A percentile compares a stretch with the other conserved stretches of the same genome.
Evolutionary conservation across 2,113 vertebrate genomes (phyloP).

Genomic region (Chaetodon auriga): DNA sequence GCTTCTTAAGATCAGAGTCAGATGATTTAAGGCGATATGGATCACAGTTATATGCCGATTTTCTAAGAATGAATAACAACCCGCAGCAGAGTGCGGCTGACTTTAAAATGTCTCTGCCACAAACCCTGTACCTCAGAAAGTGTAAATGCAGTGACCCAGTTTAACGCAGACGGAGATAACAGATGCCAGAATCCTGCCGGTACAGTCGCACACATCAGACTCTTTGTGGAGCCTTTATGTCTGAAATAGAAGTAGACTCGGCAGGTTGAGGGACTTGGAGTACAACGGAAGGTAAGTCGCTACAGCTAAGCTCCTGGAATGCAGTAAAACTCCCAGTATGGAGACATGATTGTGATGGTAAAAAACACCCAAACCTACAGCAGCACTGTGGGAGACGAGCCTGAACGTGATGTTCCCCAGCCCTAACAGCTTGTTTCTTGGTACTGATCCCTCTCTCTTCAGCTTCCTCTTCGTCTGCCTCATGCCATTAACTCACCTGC

Average conservation of each 20-base stretch:
- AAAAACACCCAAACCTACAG: neutral
- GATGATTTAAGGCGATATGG: neutral
- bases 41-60: neutral
- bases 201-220: neutral
- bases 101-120: neutral
- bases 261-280: neutral
- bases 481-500: slow-evolving; percentile 21
- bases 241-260: neutral
- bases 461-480: slow-evolving; percentile 29
- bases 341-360: neutral
- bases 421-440: slow-evolving; percentile 69
- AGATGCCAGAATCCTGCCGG: neutral
- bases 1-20: neutral
- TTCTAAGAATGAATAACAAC: neutral
- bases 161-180: neutral
- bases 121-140: neutral
- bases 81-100: neutral
- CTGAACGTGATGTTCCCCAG: slow-evolving; percentile 23
- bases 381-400: slow-evolving; percentile 20
- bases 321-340: neutral
- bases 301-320: slow-evolving; percentile 1
- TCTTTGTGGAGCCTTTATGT: neutral
- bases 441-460: slow-evolving; percentile 64
- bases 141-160: neutral
- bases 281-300: slow-evolving; percentile 45